Conservation (phyloP, 2,888 invertebrate genomes). For the Euphydryas editha region DNA sequence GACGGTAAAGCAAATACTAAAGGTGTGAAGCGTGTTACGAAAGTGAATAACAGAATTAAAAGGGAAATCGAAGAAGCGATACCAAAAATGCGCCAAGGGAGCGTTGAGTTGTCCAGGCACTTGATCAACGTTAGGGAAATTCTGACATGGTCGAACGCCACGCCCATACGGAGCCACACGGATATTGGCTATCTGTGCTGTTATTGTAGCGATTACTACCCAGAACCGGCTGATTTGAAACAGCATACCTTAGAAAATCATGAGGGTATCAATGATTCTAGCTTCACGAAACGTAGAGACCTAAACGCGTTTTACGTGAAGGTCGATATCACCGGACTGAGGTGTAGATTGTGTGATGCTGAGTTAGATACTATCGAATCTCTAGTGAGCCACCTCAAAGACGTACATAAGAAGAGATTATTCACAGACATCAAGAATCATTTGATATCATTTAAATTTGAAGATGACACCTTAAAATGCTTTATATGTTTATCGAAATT, state of each 20-base stretch:
- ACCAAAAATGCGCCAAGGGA: slow-evolving; percentile 24
- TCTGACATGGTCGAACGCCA: slow-evolving; percentile 55
- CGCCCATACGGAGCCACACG: slow-evolving; percentile 49
- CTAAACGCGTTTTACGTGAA: slow-evolving; percentile 49
- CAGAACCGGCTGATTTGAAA: slow-evolving; percentile 51
- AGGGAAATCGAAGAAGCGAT: slow-evolving; percentile 19
- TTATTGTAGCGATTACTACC: slow-evolving; percentile 49
- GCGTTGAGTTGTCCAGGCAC: slow-evolving; percentile 54
- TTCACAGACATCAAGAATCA: slow-evolving; percentile 56
- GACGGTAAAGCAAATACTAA: slow-evolving; percentile 39
- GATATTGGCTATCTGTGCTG: slow-evolving; percentile 52
- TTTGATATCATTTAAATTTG: slow-evolving; percentile 56
- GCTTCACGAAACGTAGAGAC: slow-evolving; percentile 36
- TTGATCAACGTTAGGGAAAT: slow-evolving; percentile 53
- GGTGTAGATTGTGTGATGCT: slow-evolving; percentile 54
- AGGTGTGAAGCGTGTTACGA: slow-evolving; percentile 20
- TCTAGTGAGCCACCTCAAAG: slow-evolving; percentile 51
- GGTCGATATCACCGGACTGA: slow-evolving; percentile 56
- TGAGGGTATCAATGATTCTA: slow-evolving; percentile 45
- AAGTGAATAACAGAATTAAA: slow-evolving; percentile 11
- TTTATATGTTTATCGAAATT: slow-evolving; percentile 42
- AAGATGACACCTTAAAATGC: slow-evolving; percentile 43
- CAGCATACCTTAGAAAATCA: slow-evolving; percentile 50
- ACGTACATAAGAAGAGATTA: slow-evolving; percentile 48
- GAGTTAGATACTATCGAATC: slow-evolving; percentile 47